phyloP scores from a whole-genome alignment of 2,797 vertebrate species.

The Sternarchorhynchus goeldii region DNA sequence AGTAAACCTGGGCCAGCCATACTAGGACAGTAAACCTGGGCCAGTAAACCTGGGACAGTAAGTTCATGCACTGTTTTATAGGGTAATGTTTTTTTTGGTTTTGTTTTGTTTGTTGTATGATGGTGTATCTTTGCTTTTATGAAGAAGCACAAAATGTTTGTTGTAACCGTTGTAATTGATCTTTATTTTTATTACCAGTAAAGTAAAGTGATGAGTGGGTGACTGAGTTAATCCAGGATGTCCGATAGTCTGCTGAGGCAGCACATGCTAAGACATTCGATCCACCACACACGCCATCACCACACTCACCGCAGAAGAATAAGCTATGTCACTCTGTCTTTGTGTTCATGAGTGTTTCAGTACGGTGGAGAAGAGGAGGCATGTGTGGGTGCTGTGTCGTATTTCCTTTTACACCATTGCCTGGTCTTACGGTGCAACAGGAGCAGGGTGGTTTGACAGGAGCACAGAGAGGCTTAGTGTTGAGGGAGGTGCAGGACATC shows the following conservation, averaged over 20 bases:
- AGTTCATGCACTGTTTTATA: too few species aligned
- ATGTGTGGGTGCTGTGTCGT: constrained; percentile 4
- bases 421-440: constrained; percentile 24
- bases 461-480: constrained; percentile 5
- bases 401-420: constrained; percentile 35
- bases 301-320: constrained; percentile 11
- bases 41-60: too few species aligned
- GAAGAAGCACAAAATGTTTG: too few species aligned
- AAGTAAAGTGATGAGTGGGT: too few species aligned
- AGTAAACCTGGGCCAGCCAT: too few species aligned
- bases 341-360: constrained; percentile 25
- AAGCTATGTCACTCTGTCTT: constrained; percentile 4
- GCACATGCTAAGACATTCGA: constrained; percentile 42
- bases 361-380: constrained; percentile 20
- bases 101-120: too few species aligned
- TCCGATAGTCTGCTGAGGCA: neutral
- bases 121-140: too few species aligned
- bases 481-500: constrained; percentile 4
- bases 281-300: constrained; percentile 28
- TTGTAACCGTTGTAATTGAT: too few species aligned
- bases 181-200: too few species aligned
- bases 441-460: constrained; percentile 1
- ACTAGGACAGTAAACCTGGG: too few species aligned
- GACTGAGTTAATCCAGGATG: too few species aligned
- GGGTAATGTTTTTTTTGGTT: too few species aligned